Percentiles rank a stretch among this genome's conserved stretches.
These are phyloP conservation scores for Ploceus nigricollis DNA, from an alignment of 2,113 vertebrate species.

Conservation along the genomic window DNA sequence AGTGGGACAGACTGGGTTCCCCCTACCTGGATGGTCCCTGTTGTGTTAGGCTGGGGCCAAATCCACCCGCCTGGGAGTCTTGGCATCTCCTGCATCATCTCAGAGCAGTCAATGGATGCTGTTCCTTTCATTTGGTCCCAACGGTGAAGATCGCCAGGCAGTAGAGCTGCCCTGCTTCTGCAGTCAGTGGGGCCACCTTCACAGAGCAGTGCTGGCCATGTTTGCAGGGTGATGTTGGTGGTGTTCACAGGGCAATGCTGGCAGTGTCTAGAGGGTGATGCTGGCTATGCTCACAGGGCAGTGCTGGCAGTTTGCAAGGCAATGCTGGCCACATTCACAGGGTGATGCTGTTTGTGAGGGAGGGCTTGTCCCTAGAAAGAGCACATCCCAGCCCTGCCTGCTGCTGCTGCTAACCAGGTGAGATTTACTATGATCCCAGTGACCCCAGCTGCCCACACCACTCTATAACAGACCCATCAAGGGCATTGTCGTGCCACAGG, in stretches of 20 bases:
- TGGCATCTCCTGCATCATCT: background rate
- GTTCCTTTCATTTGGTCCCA: background rate
- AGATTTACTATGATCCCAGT: background rate
- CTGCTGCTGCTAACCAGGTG: background rate
- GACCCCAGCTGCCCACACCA: background rate
- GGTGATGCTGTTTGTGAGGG: background rate
- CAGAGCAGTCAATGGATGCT: background rate
- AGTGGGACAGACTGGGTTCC: background rate
- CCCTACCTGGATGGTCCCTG: rapidly evolving
- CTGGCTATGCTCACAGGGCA: background rate
- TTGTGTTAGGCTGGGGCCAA: background rate
- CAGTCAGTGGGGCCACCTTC: background rate
- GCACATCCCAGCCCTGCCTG: background rate
- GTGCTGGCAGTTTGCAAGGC: background rate
- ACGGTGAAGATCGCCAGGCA: background rate
- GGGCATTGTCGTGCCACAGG: background rate
- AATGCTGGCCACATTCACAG: background rate
- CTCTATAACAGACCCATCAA: constrained; percentile 24
- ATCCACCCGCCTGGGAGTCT: background rate
- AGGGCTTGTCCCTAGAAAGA: background rate
- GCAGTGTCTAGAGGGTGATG: too few species aligned
- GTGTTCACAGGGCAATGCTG: background rate
- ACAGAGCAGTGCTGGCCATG: rapidly evolving
- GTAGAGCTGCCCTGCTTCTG: background rate
- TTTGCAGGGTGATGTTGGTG: background rate